Evolutionary conservation across 2,797 vertebrate genomes (phyloP), one percentile per base, ranked within the genome.

Genomic region (Acrossocheilus wenchowensis): DNA sequence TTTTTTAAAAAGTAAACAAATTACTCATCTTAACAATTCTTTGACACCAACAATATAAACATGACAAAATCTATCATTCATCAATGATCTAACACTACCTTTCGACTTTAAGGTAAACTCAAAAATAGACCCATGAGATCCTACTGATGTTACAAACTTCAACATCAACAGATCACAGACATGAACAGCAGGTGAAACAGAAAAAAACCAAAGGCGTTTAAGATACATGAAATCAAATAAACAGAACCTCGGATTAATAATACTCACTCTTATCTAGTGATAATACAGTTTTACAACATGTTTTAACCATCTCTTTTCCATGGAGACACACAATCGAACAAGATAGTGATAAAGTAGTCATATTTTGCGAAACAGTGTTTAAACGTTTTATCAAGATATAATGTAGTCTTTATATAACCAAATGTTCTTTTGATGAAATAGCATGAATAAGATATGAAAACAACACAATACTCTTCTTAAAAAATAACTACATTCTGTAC

Each of bases 401-500:
- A 73, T 74, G 75, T 57, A 88, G 68, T 82, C 45, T 74, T 84
- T 50, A 72, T 77, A 86, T 78, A 60, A 84, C 45, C 68, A 81
- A 87, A 85, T 72, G 45, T 45, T 85, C 36, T 73, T 64, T 72
- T 66, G 43, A 85, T 69, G 80, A 83, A 85, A 66, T 81, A 81
- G 64, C 87, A 83, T 86, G 74, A 88, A 90, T 90, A 88, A 82
- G 68, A 54, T 71, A 77, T 15, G 41, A 86, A 87, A 87, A 72
- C 78, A 88, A 72, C 77, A 81, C 72, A 85, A 81, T 74, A 85
- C 68, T 83, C 5, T 48, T 84, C n/a, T 69, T 86, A 71, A 79
- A 84, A 79, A 73, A 80, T n/a, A 68, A 84, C 62, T 11, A 81
- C 75, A 69, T 82, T 57, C 41, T 57, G 72, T 54, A 57, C 39